Conservation (phyloP, 2,888 invertebrate genomes). For the Drosophila trichaetosa region DNA sequence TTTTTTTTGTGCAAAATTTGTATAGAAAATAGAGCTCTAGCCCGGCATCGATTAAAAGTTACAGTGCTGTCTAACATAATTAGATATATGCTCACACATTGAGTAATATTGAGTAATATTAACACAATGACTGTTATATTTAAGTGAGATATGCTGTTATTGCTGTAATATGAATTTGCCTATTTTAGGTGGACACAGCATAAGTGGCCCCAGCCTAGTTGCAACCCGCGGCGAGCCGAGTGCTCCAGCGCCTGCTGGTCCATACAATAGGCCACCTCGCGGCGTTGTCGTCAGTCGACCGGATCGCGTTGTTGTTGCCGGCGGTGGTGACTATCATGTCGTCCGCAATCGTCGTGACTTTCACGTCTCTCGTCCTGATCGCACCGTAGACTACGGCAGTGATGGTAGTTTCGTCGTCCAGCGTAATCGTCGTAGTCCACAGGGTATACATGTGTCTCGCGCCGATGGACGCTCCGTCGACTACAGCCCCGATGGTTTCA, state of each 20-base stretch:
- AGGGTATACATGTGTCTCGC: slow-evolving; percentile 5
- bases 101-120: background rate
- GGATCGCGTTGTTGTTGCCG: slow-evolving; percentile 25
- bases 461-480: slow-evolving; percentile 37
- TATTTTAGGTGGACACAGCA: slow-evolving; percentile 34
- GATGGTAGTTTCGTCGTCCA: slow-evolving; percentile 31
- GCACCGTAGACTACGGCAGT: slow-evolving; percentile 36
- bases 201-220: slow-evolving; percentile 48
- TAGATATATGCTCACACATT: background rate
- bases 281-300: slow-evolving; percentile 11
- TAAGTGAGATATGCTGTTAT: background rate
- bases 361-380: slow-evolving; percentile 49
- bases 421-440: slow-evolving; percentile 45
- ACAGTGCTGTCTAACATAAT: background rate
- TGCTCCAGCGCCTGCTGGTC: background rate
- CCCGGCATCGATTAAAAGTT: background rate
- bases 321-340: background rate
- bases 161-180: background rate
- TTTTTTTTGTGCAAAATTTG: background rate
- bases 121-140: background rate
- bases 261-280: slow-evolving; percentile 4
- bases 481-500: slow-evolving; percentile 10
- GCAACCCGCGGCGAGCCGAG: slow-evolving; percentile 31
- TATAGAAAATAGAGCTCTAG: background rate
- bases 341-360: slow-evolving; percentile 35